Base-by-base conservation (phyloP, 1,140 invertebrate species). In the Oryzaephilus surinamensis region DNA sequence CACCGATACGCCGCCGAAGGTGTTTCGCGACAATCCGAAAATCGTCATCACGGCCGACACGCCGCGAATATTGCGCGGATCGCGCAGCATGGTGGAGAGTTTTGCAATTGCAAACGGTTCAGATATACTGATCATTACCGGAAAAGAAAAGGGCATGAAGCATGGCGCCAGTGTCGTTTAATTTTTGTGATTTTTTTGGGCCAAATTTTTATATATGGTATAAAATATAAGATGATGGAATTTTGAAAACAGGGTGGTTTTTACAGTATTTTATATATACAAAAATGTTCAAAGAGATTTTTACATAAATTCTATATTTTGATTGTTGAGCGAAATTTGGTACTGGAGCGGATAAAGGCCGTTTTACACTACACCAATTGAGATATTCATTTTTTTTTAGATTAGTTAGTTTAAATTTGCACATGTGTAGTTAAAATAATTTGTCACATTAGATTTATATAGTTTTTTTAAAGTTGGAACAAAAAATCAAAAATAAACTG, bases 51-150 rank as follows among this genome's bases (percentile, higher is more conserved):
- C 42, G 4, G 24, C 33, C 16, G 51, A 55, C 6, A 16, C 36
- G 1, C 53, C 53, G 12, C 45, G 46, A 28, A 30, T 46, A 29
- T 23, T 57, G 20, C 51, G 50, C 26, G 48, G 49, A 12, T 57
- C 54, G 4, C 43, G 45, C 19, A 58, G 55, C 38, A 60, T 60
- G 57, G 48, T 60, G 8, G 57, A 60, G 16, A 58, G 48, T 32
- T 50, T 60, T 13, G 57, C 54, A 0, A 46, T 54, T 10, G 30
- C 46, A n/a, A 53, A 44, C 15, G 55, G 54, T 11, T 48, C 46
- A 10, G 55, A 58, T 43, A 44, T 60, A 14, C 38, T 57, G 45
- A 49, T 58, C 17, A 45, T 57, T 28, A 47, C 49, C 17, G 51
- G 48, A n/a, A 40, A 41, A 16, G 46, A 39, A 11, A 32, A 40